Evolutionary conservation across 1,140 invertebrate genomes (phyloP).

Genomic region (Lethrus apterus): DNA sequence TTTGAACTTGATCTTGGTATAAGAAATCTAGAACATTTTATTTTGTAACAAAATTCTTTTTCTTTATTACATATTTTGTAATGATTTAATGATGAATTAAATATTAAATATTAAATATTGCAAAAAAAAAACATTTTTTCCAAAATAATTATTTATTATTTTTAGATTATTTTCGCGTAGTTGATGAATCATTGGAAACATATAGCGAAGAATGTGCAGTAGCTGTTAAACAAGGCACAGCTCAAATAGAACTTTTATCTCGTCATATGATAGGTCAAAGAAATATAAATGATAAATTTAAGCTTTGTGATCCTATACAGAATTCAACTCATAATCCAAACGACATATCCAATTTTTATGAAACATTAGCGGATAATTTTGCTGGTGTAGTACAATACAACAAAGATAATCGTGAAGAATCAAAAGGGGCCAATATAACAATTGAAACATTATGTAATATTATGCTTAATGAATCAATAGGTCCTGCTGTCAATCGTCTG

Average conservation of each 20-base stretch:
- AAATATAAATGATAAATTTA: constrained; percentile 60
- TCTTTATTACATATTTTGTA: too few relatives aligned
- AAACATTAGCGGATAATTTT: constrained; percentile 74
- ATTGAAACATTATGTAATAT: constrained; percentile 71
- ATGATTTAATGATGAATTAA: too few relatives aligned
- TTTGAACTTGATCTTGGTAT: too few relatives aligned
- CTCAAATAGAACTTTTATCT: constrained; percentile 57
- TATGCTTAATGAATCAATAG: constrained; percentile 56
- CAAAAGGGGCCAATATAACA: constrained; percentile 60
- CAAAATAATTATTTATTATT: too few relatives aligned
- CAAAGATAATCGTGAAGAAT: constrained; percentile 77
- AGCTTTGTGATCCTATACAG: constrained; percentile 70
- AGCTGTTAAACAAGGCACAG: constrained; percentile 55
- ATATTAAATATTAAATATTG: too few relatives aligned
- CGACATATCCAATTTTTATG: constrained; percentile 75
- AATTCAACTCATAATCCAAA: constrained; percentile 51
- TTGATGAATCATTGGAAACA: constrained; percentile 57
- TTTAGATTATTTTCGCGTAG: constrained; percentile 70
- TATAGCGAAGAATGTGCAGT: constrained; percentile 56
- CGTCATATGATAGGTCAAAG: constrained; percentile 52
- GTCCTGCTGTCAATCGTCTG: constrained; percentile 59
- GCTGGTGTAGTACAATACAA: constrained; percentile 90
- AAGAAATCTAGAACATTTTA: too few relatives aligned
- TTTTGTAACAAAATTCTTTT: too few relatives aligned
- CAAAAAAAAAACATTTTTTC: too few relatives aligned